Evolutionary conservation across 2,797 vertebrate genomes (phyloP), one percentile per base, ranked within the genome.

Genomic region (Thamnophis elegans): DNA sequence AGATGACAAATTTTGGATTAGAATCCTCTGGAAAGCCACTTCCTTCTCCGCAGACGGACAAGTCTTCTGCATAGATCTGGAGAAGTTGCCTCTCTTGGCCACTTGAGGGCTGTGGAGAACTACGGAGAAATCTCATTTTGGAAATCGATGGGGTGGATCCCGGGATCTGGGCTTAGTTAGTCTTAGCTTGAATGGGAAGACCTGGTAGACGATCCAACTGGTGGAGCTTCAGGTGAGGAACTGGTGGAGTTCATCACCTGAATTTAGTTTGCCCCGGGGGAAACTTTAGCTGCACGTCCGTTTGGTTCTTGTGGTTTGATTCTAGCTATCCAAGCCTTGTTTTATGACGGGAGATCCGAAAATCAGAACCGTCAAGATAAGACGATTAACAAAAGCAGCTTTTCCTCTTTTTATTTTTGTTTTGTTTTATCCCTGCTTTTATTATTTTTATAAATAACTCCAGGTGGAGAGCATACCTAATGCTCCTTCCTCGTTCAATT

Each of bases 81-180:
- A 55, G 51, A n/a, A 90, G 16, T 54, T 88, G 26, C 89, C 26
- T 73, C 18, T 59, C 56, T 55, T 59, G 88, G 42, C 91, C 93
- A 92, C 93, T 68, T 88, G 91, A n/a, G 91, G 93, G 91, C 93
- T 51, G 36, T 51, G 56, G 54, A 88, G 28, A n/a, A 88, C 32
- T n/a, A 7, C 6, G 47, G 28, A 68, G 28, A 89, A 55, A 86
- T 65, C 42, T 28, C 47, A 16, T 62, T n/a, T 55, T 18, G 42
- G 26, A 56, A 36, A 68, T 68, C 16, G 26, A 26, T 10, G 0
- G 9, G 11, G 25, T 62, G 65, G 65, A 68, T 68, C 60, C 26
- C 1, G 60, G 9, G 13, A 18, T 42, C 18, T 59, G 13, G 2
- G 16, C 20, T 4, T 56, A 86, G 10, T 5, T 25, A 51, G 82